Conservation (phyloP, 2,797 vertebrate genomes). For the Sardinella longiceps region DNA sequence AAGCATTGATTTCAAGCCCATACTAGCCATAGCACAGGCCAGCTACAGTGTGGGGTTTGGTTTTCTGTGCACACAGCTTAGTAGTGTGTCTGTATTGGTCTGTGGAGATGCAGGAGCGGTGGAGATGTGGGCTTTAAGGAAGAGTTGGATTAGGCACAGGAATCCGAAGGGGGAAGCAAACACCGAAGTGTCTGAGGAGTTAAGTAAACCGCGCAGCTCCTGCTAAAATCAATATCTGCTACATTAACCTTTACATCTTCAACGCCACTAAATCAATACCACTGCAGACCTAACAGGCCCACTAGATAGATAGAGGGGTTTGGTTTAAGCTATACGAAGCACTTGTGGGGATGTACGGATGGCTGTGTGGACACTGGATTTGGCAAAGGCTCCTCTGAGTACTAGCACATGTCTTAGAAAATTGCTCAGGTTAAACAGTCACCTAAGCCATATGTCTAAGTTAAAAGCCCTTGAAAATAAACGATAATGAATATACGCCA, state of each 20-base stretch:
- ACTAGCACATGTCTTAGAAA: not conserved
- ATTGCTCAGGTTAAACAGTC: not conserved
- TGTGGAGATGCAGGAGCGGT: constrained; percentile 4
- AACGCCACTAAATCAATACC: constrained; percentile 68
- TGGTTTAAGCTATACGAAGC: not conserved
- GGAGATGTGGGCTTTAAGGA: no score
- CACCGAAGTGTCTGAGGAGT: constrained; percentile 54
- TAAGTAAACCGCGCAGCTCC: constrained; percentile 69
- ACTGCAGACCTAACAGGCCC: constrained; percentile 53
- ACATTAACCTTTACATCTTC: constrained; percentile 78
- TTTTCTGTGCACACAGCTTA: not conserved
- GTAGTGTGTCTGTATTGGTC: constrained; percentile 31
- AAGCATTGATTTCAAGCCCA: no score
- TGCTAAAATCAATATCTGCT: constrained; percentile 73
- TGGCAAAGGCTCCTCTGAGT: not conserved
- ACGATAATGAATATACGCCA: not conserved
- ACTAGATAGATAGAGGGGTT: not conserved
- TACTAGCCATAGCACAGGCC: no score
- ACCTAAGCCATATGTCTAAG: not conserved
- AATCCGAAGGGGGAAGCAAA: constrained; percentile 38
- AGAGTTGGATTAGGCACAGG: no score
- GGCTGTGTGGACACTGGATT: not conserved
- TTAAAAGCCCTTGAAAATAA: not conserved
- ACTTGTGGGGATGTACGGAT: not conserved
- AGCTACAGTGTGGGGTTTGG: not conserved